These are phyloP conservation scores for Limnothrissa miodon DNA, from an alignment of 2,113 vertebrate species.

Conservation along the genomic window DNA sequence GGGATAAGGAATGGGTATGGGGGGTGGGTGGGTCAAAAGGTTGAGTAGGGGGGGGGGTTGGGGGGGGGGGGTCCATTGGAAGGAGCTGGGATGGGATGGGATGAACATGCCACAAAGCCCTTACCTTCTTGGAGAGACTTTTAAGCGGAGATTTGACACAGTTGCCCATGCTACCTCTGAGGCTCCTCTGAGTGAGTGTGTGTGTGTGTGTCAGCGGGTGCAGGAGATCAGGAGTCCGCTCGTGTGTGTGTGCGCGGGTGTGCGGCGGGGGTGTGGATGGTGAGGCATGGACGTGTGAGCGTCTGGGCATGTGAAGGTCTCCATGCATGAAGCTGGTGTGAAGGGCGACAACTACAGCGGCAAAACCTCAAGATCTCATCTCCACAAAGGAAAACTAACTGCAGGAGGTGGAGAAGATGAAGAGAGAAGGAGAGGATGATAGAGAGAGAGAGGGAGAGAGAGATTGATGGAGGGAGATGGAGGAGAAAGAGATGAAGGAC, in stretches of 20 bases:
- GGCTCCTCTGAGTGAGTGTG: constrained; percentile 58
- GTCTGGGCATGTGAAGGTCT: constrained; percentile 51
- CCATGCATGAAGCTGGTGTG: constrained; percentile 68
- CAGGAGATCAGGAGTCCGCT: constrained; percentile 34
- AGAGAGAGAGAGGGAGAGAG: constrained; percentile 66
- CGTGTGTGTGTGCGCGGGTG: constrained; percentile 54
- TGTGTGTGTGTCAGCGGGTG: constrained; percentile 47
- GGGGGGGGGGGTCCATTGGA: background rate
- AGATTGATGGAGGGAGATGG: constrained; percentile 45
- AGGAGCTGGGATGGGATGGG: background rate
- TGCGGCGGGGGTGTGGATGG: constrained; percentile 59
- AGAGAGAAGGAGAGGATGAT: constrained; percentile 7
- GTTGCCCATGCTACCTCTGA: constrained; percentile 88
- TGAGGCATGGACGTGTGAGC: constrained; percentile 43
- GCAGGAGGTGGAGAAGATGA: constrained; percentile 40
- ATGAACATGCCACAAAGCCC: constrained; percentile 56
- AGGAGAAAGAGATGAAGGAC: constrained; percentile 39
- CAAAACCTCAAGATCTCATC: constrained; percentile 71
- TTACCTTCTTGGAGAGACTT: constrained; percentile 96
- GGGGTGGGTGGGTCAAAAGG: background rate
- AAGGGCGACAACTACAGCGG: constrained; percentile 62
- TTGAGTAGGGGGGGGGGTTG: background rate
- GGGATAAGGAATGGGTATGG: background rate
- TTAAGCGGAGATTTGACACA: constrained; percentile 95
- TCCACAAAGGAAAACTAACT: constrained; percentile 76